Evolutionary conservation across 1,140 invertebrate genomes (phyloP), one percentile per base, ranked within the genome.

Genomic region (Gonioctena quinquepunctata): DNA sequence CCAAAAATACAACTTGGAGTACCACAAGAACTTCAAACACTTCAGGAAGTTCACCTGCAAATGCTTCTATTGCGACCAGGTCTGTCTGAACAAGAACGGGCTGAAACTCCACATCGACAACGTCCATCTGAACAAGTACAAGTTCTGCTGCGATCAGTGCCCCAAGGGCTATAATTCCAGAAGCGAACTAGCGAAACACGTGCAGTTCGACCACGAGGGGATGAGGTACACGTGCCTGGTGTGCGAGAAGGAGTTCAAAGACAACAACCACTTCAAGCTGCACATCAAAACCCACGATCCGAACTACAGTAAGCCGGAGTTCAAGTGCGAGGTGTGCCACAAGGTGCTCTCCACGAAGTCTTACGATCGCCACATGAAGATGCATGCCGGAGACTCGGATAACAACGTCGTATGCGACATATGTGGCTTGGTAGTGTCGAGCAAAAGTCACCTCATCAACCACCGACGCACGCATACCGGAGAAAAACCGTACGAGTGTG

Each of bases 391-490:
- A 42, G 33, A 54, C 18, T 11, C 18, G 3, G 52, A 54, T 18
- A 54, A 23, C 52, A 23, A 18, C 52, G 52, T 54, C 52, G 49
- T 66, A 1, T 72, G 70, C 52, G 33, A 59, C 1, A 57, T 72
- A 11, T 88, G 87, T 76, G 82, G 80, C 3, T 86, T 26, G 11
- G 48, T 54, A 3, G 22, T 66, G 5, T 54, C 49, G 18, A 42
- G 60, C 26, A 52, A 54, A 27, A 54, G 50, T 21, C 54, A 60
- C 21, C 22, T 67, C 1, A 90, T 92, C 57, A 90, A 92, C 11
- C 96, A 97, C 79, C 83, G 96, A 52, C 87, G 96, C 8, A 96
- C 95, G 66, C 96, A 97, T 76, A 96, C 94, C 0, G 93, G 94
- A 1, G 91, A 94, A 79, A 90, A 92, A 71, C 92, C 92, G 0